Evolutionary conservation across 2,113 vertebrate species (phyloP), one percentile per base, ranked within the genome.

Genomic region (Poeciliopsis turrubarensis): DNA sequence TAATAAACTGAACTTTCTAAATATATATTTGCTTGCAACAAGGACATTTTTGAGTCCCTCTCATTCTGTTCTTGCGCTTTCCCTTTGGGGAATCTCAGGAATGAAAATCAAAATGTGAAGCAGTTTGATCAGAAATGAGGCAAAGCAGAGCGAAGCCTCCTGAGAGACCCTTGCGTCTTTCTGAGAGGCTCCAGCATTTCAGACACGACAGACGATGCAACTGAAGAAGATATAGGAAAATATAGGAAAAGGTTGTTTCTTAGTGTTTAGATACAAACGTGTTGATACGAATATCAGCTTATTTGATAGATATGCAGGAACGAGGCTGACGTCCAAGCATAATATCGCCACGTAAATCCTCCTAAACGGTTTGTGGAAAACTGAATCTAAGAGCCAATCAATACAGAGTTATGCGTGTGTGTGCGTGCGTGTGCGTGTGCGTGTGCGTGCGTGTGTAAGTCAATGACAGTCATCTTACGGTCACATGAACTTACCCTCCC

Each of bases 401-500:
- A 9, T 0, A 31, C n/a, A 17, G 15, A 13, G n/a, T 25, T 57
- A 51, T 19, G 22, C 26, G 1, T 22, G 39, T 15, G 11, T 19
- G 41, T 67, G 61, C 14, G 72, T 31, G 26, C 5, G 27, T 79
- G 51, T 25, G 51, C 1, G 51, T 26, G 2, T 26, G 54, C 6
- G 17, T 5, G 22, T 39, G 73, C 19, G 29, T 4, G 11, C 14
- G 41, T 67, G 61, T 25, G 68, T 31, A 22, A 14, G 27, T 77
- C 31, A 72, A 19, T 32, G 1, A 67, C 26, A 37, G 17, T 34
- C 30, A 66, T 66, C 62, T 22, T 31, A 47, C 19, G 0, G 68
- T 72, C 88, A 87, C 77, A 83, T 87, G 71, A 79, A 72, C 78
- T 67, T 47, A 22, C 66, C 54, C 39, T 54, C 31, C 64, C 32